phyloP scores from a whole-genome alignment of 2,888 invertebrate genomes.

The Desoria tigrina region DNA sequence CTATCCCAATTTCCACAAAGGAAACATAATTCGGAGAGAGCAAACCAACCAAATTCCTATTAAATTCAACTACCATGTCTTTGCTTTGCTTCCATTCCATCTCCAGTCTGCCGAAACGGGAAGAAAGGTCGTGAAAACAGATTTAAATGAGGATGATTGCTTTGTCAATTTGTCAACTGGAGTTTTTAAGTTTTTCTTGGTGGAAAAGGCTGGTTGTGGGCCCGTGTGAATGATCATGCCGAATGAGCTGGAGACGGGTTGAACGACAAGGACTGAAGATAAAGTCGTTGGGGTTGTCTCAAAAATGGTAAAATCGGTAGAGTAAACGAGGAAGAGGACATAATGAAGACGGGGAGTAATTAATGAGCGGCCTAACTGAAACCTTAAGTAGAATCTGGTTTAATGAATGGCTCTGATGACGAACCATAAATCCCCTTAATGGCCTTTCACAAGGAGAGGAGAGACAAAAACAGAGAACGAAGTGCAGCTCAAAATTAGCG shows the following conservation, averaged over 20 bases:
- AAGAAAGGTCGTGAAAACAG: conserved; percentile 12
- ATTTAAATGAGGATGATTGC: conserved; percentile 31
- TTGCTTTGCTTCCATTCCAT: too few species aligned
- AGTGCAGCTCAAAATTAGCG: too few species aligned
- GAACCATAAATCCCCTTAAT: conserved; percentile 48
- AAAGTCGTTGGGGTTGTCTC: neutral
- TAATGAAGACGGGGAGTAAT: conserved; percentile 29
- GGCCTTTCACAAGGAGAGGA: conserved; percentile 20
- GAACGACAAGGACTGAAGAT: conserved; percentile 2
- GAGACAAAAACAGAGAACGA: neutral
- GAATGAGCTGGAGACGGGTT: conserved; percentile 5
- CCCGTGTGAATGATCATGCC: too few species aligned
- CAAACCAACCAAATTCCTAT: too few species aligned
- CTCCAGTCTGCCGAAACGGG: neutral
- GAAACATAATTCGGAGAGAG: too few species aligned
- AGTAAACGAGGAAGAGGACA: neutral
- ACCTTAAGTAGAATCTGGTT: conserved; percentile 27
- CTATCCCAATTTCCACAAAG: too few species aligned
- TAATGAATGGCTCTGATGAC: conserved; percentile 49
- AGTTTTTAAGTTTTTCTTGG: neutral
- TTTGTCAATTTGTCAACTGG: conserved; percentile 32
- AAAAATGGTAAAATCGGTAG: conserved; percentile 5
- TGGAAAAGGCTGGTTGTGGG: too few species aligned
- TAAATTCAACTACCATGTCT: too few species aligned
- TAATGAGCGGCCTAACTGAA: conserved; percentile 32